Evolutionary conservation across 2,113 vertebrate species (phyloP).

Genomic region (Strix uralensis): DNA sequence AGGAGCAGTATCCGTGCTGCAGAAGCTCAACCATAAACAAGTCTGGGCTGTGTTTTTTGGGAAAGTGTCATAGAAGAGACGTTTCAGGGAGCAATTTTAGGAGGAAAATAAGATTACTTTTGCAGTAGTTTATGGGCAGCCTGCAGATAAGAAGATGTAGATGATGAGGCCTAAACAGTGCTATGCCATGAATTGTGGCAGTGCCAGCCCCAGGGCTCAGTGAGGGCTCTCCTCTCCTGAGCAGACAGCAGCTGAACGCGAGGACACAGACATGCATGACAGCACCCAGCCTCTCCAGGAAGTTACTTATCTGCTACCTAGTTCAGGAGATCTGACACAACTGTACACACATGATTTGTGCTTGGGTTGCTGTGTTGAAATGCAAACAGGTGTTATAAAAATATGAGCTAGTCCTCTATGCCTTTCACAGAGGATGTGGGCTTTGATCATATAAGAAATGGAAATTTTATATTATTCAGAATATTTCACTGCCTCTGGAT

Average conservation of each 20-base stretch:
- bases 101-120: background rate
- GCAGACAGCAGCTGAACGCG: background rate
- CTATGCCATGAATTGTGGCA: background rate
- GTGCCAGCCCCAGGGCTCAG: background rate
- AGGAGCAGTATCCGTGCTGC: background rate
- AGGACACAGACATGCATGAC: background rate
- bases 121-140: background rate
- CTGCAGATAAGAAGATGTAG: background rate
- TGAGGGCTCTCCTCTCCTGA: background rate
- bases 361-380: background rate
- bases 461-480: background rate
- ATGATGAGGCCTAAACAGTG: background rate
- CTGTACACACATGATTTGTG: background rate
- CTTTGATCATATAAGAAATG: background rate
- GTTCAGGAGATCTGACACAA: background rate
- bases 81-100: background rate
- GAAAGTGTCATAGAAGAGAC: background rate
- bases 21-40: background rate
- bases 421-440: background rate
- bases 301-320: background rate
- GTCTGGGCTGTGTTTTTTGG: background rate
- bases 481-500: background rate
- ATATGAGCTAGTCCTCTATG: background rate
- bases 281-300: background rate
- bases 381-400: background rate